Evolutionary conservation across 2,797 vertebrate species (phyloP), one percentile per base, ranked within the genome.

Genomic region (Coendou prehensilis): DNA sequence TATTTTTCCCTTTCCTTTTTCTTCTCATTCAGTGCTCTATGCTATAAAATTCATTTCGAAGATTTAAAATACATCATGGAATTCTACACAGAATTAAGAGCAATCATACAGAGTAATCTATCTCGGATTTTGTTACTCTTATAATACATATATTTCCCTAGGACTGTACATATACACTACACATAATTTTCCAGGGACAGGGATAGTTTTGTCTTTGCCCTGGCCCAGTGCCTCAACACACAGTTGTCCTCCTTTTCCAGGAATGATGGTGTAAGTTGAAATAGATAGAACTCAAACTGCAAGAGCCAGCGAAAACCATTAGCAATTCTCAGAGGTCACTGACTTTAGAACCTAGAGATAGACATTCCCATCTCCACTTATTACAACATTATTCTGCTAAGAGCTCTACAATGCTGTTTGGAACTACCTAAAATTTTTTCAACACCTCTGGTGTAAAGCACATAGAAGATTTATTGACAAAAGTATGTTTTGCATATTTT

Each of bases 401-500:
- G 73, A 52, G 10, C 17, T 81, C 69, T 63, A 45, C 50, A 47
- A 75, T 45, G 84, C 4, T 33, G 45, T 91, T 86, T 76, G 82
- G 67, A 96, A 73, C 56, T 87, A 57, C 61, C 37, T 54, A 82
- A 59, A 73, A 33, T 71, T 82, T 59, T 95, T 96, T 93, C 83
- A 93, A n/a, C 83, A 91, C 81, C 52, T 61, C 37, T 47, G 41
- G 30, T 59, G 37, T 52, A 93, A 92, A 89, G 37, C 75, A 59
- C 47, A 79, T 37, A 67, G 61, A 90, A 71, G 86, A 97, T 94
- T 95, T 93, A 93, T 61, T 96, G 93, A 85, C 79, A 91, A 75
- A 91, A 75, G 79, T 41, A 67, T 59, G 41, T 33, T 80, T 23
- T 45, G 9, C 9, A 5, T 88, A 20, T 79, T 80, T 84, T 91